Percentiles rank a stretch among this genome's conserved stretches.
phyloP scores from a whole-genome alignment of 2,113 vertebrate genomes.

The Lepus europaeus region DNA sequence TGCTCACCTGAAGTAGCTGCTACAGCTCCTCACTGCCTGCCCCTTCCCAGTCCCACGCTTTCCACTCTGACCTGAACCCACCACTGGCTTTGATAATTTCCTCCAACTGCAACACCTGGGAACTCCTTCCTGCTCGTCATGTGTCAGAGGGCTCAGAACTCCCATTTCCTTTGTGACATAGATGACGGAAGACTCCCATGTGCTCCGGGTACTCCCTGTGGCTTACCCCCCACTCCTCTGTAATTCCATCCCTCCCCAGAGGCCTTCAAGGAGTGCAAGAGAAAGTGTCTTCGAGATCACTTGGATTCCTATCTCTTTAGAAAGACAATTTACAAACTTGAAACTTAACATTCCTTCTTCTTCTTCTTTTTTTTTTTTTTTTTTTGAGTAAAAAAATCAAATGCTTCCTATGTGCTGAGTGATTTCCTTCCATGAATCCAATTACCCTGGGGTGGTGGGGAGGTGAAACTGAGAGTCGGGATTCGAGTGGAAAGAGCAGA shows the following conservation, averaged over 20 bases:
- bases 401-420: neutral
- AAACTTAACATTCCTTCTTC: neutral
- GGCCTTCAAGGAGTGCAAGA: neutral
- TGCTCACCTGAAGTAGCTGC: neutral
- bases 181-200: neutral
- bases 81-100: neutral
- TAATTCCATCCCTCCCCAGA: neutral
- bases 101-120: neutral
- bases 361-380: neutral
- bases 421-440: neutral
- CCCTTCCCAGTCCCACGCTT: neutral
- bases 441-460: neutral
- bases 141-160: neutral
- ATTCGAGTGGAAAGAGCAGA: slow-evolving; percentile 7
- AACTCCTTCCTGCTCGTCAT: neutral
- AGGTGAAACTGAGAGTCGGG: neutral
- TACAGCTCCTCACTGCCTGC: neutral
- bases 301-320: neutral
- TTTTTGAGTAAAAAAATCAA: neutral
- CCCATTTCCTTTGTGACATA: neutral
- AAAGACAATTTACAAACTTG: neutral
- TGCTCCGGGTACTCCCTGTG: neutral
- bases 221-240: neutral
- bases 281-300: neutral
- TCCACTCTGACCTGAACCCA: neutral